Percentiles rank a stretch among this genome's conserved stretches.
These are phyloP conservation scores for Drosophila aldrichi DNA, from an alignment of 2,888 invertebrate genomes.

Conservation along the genomic window DNA sequence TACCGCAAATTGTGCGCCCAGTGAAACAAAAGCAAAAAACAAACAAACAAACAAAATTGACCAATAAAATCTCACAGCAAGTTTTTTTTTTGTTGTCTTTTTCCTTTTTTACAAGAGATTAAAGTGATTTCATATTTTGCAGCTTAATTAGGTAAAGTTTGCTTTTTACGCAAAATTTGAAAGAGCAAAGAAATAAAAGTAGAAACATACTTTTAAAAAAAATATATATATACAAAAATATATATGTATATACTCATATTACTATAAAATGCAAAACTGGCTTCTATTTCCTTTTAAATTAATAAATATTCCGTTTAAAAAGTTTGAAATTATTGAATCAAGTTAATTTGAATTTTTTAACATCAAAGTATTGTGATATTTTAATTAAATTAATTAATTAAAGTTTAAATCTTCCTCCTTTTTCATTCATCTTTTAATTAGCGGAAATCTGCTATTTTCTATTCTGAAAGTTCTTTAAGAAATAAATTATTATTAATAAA, in stretches of 20 bases:
- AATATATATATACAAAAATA: too few relatives aligned
- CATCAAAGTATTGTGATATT: background rate
- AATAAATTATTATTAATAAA: too few relatives aligned
- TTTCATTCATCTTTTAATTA: background rate
- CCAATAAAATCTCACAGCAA: constrained; percentile 68
- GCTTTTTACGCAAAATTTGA: constrained; percentile 12
- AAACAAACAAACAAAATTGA: constrained; percentile 50
- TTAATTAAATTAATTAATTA: too few relatives aligned
- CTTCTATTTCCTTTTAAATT: background rate
- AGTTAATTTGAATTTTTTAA: background rate
- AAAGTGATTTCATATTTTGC: constrained; percentile 38
- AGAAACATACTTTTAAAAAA: background rate
- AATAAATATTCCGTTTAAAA: background rate
- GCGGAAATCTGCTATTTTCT: background rate
- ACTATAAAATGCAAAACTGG: background rate
- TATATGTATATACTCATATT: background rate
- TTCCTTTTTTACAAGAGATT: constrained; percentile 33
- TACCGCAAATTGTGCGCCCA: constrained; percentile 48
- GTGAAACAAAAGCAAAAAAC: constrained; percentile 43
- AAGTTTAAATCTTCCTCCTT: background rate
- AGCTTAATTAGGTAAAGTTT: constrained; percentile 43
- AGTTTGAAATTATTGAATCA: background rate
- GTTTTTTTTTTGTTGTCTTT: constrained; percentile 16
- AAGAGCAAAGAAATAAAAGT: constrained; percentile 8
- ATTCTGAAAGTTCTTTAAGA: too few relatives aligned